These are phyloP conservation scores for Nasua narica DNA, from an alignment of 2,797 vertebrate species.

Conservation along the genomic window DNA sequence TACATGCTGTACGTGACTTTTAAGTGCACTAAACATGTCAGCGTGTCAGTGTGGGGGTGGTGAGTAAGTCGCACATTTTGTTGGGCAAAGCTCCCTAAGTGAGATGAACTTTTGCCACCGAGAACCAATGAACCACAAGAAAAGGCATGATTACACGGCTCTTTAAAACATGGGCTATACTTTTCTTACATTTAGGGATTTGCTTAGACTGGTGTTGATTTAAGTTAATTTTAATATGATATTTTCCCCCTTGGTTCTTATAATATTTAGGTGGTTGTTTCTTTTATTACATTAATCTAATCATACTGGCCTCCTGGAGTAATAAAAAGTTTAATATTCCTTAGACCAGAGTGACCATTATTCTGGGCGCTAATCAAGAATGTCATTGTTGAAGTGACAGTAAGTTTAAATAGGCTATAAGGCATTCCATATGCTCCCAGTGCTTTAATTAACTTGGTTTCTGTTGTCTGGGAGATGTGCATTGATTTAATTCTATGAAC, in stretches of 20 bases:
- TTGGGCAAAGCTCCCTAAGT: fast-evolving
- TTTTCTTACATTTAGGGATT: background rate
- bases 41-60: fast-evolving
- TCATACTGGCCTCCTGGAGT: background rate
- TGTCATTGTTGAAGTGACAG: background rate
- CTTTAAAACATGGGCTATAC: background rate
- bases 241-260: background rate
- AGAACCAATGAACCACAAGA: background rate
- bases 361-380: background rate
- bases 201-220: background rate
- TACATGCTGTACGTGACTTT: no score
- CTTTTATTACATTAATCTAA: background rate
- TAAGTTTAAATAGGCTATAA: background rate
- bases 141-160: fast-evolving
- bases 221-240: background rate
- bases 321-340: background rate
- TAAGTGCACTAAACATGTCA: background rate
- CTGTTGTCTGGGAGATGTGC: background rate
- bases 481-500: background rate
- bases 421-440: background rate
- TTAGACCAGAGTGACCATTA: background rate
- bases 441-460: background rate
- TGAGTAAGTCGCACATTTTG: no score
- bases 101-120: no score
- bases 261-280: background rate